A percentile compares a stretch with the other conserved stretches of the same genome.
Conservation (phyloP, 2,888 invertebrate genomes). For the Cerastis rubricosa region DNA sequence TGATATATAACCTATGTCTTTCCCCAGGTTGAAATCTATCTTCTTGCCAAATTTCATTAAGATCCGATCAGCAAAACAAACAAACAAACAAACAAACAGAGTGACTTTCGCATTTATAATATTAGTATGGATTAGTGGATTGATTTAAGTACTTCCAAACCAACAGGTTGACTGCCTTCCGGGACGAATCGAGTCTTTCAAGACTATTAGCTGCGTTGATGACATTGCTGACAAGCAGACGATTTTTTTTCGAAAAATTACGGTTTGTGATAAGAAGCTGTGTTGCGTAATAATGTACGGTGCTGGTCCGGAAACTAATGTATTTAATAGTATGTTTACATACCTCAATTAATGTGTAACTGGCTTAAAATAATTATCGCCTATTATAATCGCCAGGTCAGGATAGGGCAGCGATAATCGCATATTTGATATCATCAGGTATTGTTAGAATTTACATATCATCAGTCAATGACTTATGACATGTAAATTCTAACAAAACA, state of each 20-base stretch:
- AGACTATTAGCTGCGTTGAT: too few species aligned
- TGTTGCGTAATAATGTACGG: neutral
- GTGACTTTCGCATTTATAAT: too few species aligned
- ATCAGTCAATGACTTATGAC: constrained; percentile 14
- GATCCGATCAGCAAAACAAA: too few species aligned
- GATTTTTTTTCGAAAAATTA: neutral
- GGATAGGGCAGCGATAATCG: neutral
- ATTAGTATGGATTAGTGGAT: too few species aligned
- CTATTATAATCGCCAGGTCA: constrained; percentile 4
- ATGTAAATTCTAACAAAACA: neutral
- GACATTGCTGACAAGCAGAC: neutral
- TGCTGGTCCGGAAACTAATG: neutral
- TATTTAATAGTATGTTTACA: neutral
- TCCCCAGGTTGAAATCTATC: too few species aligned
- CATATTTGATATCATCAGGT: neutral
- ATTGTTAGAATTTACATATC: too few species aligned
- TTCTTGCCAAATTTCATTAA: too few species aligned
- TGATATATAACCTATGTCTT: too few species aligned
- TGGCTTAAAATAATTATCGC: constrained; percentile 1
- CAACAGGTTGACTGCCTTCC: neutral
- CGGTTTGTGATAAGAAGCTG: neutral
- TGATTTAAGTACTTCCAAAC: neutral
- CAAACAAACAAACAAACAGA: too few species aligned
- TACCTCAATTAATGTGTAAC: neutral
- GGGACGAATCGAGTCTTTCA: neutral